Evolutionary conservation across 2,797 vertebrate genomes (phyloP), one percentile per base, ranked within the genome.

Genomic region (Leptodactylus fallax): DNA sequence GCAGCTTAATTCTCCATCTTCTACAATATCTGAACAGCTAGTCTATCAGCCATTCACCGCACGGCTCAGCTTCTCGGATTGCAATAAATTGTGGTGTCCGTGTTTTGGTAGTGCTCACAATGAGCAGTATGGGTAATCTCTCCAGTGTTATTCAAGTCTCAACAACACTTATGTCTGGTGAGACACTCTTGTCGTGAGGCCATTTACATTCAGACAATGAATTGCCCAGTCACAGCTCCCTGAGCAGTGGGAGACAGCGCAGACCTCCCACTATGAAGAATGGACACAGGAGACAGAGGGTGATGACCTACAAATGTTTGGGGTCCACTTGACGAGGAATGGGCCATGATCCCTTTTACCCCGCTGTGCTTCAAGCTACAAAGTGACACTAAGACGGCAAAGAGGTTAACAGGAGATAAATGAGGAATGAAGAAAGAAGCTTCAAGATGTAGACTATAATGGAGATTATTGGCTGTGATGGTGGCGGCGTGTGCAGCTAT

Each of bases 371-470:
- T 89, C 87, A 77, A 11, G 80, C 17, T 0, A 0, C 83, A 47
- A 87, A 79, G 87, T 7, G 80, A 16, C 14, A 12, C 17, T 0
- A 58, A 56, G 87, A 88, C 71, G 85, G 7, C 23, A 60, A 63
- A 55, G 69, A 88, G 69, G 55, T 60, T 79, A 86, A 63, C 49
- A 9, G 80, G 23, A 89, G 92, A 91, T 90, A 88, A 90, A 93
- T 90, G 92, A 90, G 83, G 9, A 12, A 9, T 7, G 53, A 12
- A 58, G 72, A 77, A 13, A 61, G 36, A 3, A 51, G 78, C 0
- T 2, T 72, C 17, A 21, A 47, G 36, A 72, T 21, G 45, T n/a
- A 21, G 71, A 6, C 36, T 16, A n/a, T 11, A 45, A 74, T 0
- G 90, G 85, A 60, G 36, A 80, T 19, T 51, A 21, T 49, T 11